These are phyloP conservation scores for Oreocharis arfaki DNA, from an alignment of 2,113 vertebrate genomes.

Conservation along the genomic window DNA sequence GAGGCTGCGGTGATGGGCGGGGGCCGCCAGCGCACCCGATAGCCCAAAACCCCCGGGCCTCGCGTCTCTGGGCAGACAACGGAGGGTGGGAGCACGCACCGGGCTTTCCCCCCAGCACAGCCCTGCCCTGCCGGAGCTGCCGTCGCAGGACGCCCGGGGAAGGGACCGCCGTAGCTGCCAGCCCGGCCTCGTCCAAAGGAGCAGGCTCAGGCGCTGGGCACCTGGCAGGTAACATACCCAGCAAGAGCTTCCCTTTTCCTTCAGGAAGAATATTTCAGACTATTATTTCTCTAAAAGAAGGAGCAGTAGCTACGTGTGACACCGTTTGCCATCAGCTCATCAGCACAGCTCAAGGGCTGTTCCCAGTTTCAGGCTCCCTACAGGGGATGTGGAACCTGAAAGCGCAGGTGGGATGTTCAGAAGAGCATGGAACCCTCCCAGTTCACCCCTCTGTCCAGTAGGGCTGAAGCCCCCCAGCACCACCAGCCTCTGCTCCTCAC, in stretches of 20 bases:
- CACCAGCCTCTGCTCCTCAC: background rate
- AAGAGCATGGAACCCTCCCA: background rate
- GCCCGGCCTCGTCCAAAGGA: background rate
- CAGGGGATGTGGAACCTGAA: background rate
- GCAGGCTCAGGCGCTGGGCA: background rate
- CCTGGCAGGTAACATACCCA: background rate
- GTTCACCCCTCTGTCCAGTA: background rate
- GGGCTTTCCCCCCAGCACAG: background rate
- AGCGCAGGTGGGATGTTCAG: background rate
- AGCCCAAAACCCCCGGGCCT: background rate
- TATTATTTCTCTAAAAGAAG: background rate
- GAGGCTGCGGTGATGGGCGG: background rate
- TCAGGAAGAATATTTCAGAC: background rate
- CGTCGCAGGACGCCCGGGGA: background rate
- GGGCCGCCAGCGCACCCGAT: too few relatives aligned
- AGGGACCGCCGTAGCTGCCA: rapidly evolving
- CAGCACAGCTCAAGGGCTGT: background rate
- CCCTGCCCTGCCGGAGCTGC: background rate
- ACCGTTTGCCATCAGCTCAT: background rate
- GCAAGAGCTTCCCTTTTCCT: background rate
- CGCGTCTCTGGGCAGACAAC: rapidly evolving
- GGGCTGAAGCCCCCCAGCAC: background rate
- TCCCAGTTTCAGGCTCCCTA: background rate
- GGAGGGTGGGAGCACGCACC: too few relatives aligned
- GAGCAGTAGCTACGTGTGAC: background rate